Conservation (phyloP, 2,797 vertebrate genomes). For the Oryzias dopingdopingensis region DNA sequence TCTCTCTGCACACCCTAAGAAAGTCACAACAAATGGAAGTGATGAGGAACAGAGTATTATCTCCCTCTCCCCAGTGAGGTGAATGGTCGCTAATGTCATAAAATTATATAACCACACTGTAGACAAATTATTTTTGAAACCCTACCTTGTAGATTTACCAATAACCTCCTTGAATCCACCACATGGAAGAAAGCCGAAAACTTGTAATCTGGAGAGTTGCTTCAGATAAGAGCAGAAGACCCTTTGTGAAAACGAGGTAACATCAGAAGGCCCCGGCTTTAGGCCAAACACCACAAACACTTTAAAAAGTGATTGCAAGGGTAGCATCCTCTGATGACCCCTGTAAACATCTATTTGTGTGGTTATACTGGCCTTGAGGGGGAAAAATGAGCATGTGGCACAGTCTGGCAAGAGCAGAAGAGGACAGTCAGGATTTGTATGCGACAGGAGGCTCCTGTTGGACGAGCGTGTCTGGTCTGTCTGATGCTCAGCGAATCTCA, state of each 20-base stretch:
- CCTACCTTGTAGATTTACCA: no score
- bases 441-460: constrained; percentile 52
- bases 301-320: not conserved
- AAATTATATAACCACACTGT: not conserved
- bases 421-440: constrained; percentile 56
- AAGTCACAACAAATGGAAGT: not conserved
- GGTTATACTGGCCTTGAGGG: constrained; percentile 39
- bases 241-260: not conserved
- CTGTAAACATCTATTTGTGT: constrained; percentile 44
- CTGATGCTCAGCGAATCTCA: constrained; percentile 60
- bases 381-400: constrained; percentile 32
- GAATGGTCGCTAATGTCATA: constrained; percentile 6
- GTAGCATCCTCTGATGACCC: not conserved
- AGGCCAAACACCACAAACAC: not conserved
- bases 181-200: not conserved
- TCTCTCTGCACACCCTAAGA: not conserved
- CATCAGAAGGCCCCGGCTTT: not conserved
- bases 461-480: constrained; percentile 57
- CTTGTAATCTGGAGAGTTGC: not conserved
- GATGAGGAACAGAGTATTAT: not conserved
- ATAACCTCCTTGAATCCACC: not conserved
- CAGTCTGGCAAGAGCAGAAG: constrained; percentile 23
- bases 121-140: not conserved
- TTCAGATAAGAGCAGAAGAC: not conserved
- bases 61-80: not conserved